These are phyloP conservation scores for Oscheius sp. DNA, from an alignment of 2,888 invertebrate species.

Conservation along the genomic window DNA sequence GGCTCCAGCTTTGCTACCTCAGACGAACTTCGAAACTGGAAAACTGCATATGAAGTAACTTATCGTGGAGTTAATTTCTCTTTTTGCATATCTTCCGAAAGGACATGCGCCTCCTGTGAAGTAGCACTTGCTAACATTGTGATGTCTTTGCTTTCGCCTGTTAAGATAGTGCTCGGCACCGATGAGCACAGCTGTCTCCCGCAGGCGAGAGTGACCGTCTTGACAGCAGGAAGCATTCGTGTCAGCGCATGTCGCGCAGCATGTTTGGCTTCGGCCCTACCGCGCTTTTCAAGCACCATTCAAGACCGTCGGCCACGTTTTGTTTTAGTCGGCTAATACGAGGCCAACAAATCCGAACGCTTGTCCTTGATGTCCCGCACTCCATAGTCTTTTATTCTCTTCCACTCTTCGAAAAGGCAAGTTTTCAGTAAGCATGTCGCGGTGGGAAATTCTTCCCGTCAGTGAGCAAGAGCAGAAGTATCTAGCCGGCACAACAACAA, in stretches of 20 bases:
- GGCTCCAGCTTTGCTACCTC: no score
- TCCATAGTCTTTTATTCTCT: background rate
- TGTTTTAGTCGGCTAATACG: slow-evolving; percentile 30
- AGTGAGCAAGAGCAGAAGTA: slow-evolving; percentile 67
- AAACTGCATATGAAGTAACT: no score
- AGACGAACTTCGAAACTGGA: no score
- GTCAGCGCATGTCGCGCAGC: slow-evolving; percentile 36
- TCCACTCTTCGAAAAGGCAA: background rate
- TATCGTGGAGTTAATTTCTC: no score
- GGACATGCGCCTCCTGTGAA: no score
- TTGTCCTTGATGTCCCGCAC: slow-evolving; percentile 11
- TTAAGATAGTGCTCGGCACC: slow-evolving; percentile 20
- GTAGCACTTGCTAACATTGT: no score
- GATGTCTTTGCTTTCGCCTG: background rate
- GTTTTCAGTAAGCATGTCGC: slow-evolving; percentile 41
- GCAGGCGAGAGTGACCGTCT: slow-evolving; percentile 35
- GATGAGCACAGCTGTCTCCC: slow-evolving; percentile 26
- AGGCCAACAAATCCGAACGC: slow-evolving; percentile 16
- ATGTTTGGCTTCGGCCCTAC: slow-evolving; percentile 37
- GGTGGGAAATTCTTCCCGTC: slow-evolving; percentile 65
- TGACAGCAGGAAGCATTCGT: slow-evolving; percentile 38
- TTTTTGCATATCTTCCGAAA: no score
- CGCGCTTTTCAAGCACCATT: slow-evolving; percentile 38
- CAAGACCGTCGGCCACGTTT: slow-evolving; percentile 33
- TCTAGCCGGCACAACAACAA: slow-evolving; percentile 57